These are phyloP conservation scores for Eilema depressum DNA, from an alignment of 2,888 invertebrate genomes.

Conservation along the genomic window DNA sequence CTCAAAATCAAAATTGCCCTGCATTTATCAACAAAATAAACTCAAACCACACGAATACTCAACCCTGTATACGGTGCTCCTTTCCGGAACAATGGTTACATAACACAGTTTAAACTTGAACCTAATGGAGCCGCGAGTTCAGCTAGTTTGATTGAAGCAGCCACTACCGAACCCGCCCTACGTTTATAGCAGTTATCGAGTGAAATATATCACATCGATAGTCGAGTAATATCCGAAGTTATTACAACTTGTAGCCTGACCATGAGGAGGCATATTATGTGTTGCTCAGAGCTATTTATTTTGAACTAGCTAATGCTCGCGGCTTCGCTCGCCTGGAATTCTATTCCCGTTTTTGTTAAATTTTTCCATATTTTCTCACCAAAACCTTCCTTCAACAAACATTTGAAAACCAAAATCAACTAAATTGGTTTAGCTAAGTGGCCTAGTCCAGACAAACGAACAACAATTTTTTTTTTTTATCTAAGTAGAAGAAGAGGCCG, in stretches of 20 bases:
- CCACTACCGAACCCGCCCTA: conserved; percentile 11
- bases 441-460: too few species aligned
- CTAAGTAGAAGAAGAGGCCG: too few species aligned
- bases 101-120: conserved; percentile 48
- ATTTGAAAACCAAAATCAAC: too few species aligned
- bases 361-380: too few species aligned
- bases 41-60: not conserved
- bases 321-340: too few species aligned
- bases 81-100: conserved; percentile 40
- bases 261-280: not conserved
- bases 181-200: conserved; percentile 36
- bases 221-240: conserved; percentile 27
- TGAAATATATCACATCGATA: conserved; percentile 30
- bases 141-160: conserved; percentile 51
- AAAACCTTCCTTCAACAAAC: too few species aligned
- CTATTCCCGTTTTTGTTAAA: too few species aligned
- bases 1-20: not conserved
- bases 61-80: conserved; percentile 16
- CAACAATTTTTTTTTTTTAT: too few species aligned
- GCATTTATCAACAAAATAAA: not conserved
- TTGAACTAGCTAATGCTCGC: too few species aligned
- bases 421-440: too few species aligned
- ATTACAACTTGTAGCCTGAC: conserved; percentile 29
- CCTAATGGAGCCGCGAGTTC: conserved; percentile 41
- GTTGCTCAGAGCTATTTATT: not conserved